Percentiles rank a stretch among this genome's conserved stretches.
Evolutionary conservation across 2,113 vertebrate species (phyloP).

Genomic region (Podarcis cretensis): DNA sequence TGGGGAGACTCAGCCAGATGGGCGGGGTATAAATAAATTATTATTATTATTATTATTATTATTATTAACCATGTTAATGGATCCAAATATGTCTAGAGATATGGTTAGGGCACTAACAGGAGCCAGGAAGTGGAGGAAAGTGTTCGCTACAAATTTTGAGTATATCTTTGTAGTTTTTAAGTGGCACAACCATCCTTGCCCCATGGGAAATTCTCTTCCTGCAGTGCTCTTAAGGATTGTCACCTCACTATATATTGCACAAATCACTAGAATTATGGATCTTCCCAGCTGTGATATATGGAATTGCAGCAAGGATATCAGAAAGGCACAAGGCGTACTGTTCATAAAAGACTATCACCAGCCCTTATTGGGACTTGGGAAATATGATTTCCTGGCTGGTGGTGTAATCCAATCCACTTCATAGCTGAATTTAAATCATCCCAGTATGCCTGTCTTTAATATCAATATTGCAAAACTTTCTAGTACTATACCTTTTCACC

Average conservation of each 20-base stretch:
- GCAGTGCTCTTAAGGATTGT: conserved; percentile 38
- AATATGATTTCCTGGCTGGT: conserved; percentile 35
- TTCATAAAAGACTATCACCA: conserved; percentile 53
- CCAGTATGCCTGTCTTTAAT: neutral
- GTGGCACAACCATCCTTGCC: neutral
- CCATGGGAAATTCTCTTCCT: conserved; percentile 41
- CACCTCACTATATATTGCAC: conserved; percentile 12
- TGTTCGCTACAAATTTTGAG: conserved; percentile 16
- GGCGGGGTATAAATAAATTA: too few relatives aligned
- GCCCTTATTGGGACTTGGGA: conserved; percentile 37
- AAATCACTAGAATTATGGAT: conserved; percentile 34
- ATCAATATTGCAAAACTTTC: neutral
- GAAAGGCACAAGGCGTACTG: conserved; percentile 21
- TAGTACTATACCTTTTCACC: neutral
- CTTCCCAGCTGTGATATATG: conserved; percentile 39
- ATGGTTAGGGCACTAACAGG: neutral
- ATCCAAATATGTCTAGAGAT: conserved; percentile 15
- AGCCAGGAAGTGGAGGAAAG: conserved; percentile 39
- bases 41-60: too few relatives aligned
- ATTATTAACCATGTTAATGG: neutral
- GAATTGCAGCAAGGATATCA: neutral
- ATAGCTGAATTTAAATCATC: conserved; percentile 31
- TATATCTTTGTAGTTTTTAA: neutral
- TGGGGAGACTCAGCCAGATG: too few relatives aligned
- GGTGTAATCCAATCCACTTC: conserved; percentile 11